phyloP scores from a whole-genome alignment of 2,797 vertebrate genomes.

The Malacoctenus gilli region DNA sequence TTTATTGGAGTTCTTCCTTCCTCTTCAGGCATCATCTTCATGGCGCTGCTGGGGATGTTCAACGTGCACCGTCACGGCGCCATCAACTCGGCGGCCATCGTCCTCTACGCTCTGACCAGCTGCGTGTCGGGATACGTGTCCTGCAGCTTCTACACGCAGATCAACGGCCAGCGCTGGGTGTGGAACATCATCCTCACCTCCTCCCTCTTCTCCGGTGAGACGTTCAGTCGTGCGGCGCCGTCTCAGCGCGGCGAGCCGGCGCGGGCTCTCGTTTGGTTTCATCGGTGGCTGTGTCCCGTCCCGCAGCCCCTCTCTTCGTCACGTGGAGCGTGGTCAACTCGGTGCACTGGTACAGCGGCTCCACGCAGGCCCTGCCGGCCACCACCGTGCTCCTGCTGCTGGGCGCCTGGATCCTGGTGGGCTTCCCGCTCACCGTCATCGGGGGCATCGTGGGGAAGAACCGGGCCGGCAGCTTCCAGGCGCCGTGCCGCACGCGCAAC shows the following conservation, averaged over 20 bases:
- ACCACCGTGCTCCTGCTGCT: constrained; percentile 91
- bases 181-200: constrained; percentile 96
- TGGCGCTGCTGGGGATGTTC: constrained; percentile 93
- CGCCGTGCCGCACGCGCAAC: constrained; percentile 92
- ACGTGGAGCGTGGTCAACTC: constrained; percentile 95
- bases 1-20: neutral
- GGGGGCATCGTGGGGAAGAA: constrained; percentile 94
- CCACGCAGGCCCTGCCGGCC: constrained; percentile 91
- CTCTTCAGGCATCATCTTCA: constrained; percentile 86
- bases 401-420: constrained; percentile 91
- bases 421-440: constrained; percentile 92
- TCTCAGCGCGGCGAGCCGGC: too few relatives aligned
- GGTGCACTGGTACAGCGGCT: constrained; percentile 92
- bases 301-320: constrained; percentile 90
- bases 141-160: constrained; percentile 92
- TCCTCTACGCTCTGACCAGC: constrained; percentile 92
- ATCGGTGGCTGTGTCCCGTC: neutral
- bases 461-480: constrained; percentile 86
- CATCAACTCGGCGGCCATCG: constrained; percentile 92
- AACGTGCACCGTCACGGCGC: constrained; percentile 92
- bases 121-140: constrained; percentile 93
- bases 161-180: constrained; percentile 91
- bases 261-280: neutral
- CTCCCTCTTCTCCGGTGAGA: constrained; percentile 90
- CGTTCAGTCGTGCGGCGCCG: too few relatives aligned